Evolutionary conservation across 2,888 invertebrate species (phyloP).

Genomic region (Melieria crassipennis): DNA sequence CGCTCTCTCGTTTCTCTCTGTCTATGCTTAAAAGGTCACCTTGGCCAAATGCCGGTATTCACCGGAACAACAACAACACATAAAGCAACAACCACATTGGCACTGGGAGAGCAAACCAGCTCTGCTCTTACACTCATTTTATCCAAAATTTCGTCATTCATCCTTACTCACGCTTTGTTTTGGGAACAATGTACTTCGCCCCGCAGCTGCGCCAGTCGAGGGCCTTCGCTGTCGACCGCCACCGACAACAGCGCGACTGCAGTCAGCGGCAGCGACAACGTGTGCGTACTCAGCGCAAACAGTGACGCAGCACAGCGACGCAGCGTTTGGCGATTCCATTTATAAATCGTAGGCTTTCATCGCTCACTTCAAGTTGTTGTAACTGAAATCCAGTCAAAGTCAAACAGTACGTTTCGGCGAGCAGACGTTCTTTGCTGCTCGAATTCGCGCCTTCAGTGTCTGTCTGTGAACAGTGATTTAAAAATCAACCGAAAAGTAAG

Average conservation of each 20-base stretch:
- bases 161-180: conserved; percentile 8
- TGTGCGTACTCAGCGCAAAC: conserved; percentile 9
- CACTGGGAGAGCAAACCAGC: conserved; percentile 10
- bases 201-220: no score
- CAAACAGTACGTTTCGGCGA: conserved; percentile 27
- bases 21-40: conserved; percentile 36
- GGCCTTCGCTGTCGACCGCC: no score
- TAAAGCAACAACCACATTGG: conserved; percentile 13
- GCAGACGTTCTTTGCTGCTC: conserved; percentile 25
- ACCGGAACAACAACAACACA: conserved; percentile 15
- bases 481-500: no score
- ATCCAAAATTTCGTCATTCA: conserved; percentile 55
- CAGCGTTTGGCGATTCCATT: conserved; percentile 9
- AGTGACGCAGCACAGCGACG: background rate
- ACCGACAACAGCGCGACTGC: no score
- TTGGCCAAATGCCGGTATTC: conserved; percentile 30
- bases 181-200: no score
- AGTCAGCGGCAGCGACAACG: background rate
- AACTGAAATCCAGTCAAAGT: conserved; percentile 28
- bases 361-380: conserved; percentile 16
- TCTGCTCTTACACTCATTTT: conserved; percentile 48
- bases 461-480: conserved; percentile 4
- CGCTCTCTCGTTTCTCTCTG: conserved; percentile 11
- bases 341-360: conserved; percentile 5
- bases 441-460: conserved; percentile 20